phyloP scores from a whole-genome alignment of 2,113 vertebrate species.

The Macquaria australasica region DNA sequence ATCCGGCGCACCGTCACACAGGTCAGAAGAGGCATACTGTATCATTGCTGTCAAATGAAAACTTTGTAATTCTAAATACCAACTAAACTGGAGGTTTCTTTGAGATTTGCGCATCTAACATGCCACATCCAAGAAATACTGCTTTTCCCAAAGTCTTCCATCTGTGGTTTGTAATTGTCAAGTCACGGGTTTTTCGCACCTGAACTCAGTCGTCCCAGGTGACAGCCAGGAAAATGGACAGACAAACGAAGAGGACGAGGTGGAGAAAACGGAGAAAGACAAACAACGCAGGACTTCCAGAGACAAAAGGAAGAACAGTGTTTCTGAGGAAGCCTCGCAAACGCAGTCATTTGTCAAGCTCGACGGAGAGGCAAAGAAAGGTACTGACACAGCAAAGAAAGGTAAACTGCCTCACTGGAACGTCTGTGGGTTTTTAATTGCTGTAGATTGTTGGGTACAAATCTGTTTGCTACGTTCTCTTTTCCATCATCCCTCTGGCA shows the following conservation, averaged over 20 bases:
- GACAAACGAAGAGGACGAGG: constrained; percentile 82
- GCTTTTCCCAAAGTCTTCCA: no score
- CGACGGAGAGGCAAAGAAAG: constrained; percentile 88
- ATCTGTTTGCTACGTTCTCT: background rate
- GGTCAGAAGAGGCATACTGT: constrained; percentile 67
- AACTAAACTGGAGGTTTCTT: background rate
- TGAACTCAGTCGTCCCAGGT: constrained; percentile 84
- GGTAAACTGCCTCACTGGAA: constrained; percentile 69
- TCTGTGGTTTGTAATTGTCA: background rate
- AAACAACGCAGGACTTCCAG: constrained; percentile 69
- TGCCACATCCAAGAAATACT: background rate
- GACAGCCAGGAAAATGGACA: constrained; percentile 91
- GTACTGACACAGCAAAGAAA: constrained; percentile 90
- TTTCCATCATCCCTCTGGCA: constrained; percentile 1
- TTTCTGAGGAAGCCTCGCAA: constrained; percentile 84
- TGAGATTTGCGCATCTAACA: background rate
- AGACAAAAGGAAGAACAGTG: constrained; percentile 75
- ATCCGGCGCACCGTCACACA: constrained; percentile 94
- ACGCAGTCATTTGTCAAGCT: constrained; percentile 74
- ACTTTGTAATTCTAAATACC: background rate
- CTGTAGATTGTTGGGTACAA: background rate
- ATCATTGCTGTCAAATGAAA: background rate
- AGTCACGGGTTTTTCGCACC: background rate
- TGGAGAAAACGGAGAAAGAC: constrained; percentile 78
- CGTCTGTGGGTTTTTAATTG: constrained; percentile 17